Percentiles rank a stretch among this genome's conserved stretches.
phyloP scores from a whole-genome alignment of 2,888 invertebrate genomes.

The Calameuta pallipes region DNA sequence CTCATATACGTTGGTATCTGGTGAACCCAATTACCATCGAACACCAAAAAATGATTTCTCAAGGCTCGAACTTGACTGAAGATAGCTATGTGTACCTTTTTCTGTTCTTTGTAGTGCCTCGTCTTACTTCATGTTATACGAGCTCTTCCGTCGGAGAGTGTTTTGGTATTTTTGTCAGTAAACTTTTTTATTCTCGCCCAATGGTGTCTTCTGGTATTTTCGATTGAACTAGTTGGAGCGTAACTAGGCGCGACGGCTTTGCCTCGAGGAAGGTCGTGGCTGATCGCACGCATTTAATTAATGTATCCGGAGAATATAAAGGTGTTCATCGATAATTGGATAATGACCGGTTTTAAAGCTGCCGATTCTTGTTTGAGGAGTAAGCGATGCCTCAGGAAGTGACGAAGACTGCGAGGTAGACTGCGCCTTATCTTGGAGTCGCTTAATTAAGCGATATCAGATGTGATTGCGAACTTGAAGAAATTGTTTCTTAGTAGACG shows the following conservation, averaged over 20 bases:
- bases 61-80: background rate
- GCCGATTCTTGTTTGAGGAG: background rate
- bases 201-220: background rate
- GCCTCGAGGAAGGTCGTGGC: background rate
- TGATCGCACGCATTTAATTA: background rate
- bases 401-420: background rate
- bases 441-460: slow-evolving; percentile 27
- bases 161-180: background rate
- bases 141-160: background rate
- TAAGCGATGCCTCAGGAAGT: slow-evolving; percentile 5
- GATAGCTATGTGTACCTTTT: background rate
- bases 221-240: background rate
- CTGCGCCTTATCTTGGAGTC: slow-evolving; percentile 4
- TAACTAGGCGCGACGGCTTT: background rate
- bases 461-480: slow-evolving; percentile 14
- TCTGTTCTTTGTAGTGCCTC: background rate
- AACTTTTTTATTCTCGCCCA: background rate
- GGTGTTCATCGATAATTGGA: slow-evolving; percentile 16
- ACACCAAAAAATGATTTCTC: background rate
- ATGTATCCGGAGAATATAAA: background rate
- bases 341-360: slow-evolving; percentile 1
- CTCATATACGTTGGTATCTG: background rate
- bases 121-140: background rate
- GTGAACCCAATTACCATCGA: background rate
- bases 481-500: slow-evolving; percentile 8